Evolutionary conservation across 1,140 invertebrate species (phyloP).

Genomic region (Platorchestia sp.): DNA sequence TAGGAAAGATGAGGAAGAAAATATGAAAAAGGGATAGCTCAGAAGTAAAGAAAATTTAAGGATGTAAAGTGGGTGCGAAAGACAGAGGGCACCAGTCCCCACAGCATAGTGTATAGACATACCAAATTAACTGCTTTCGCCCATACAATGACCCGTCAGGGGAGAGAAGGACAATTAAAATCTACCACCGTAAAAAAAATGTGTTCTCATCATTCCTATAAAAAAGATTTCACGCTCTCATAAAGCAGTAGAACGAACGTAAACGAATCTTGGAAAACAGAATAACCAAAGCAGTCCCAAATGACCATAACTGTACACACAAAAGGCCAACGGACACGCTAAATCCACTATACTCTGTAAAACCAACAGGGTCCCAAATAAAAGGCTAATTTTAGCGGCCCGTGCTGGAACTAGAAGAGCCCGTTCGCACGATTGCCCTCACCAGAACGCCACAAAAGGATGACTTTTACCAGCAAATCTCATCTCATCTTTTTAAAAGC

Average conservation of each 20-base stretch:
- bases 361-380: not conserved
- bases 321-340: not conserved
- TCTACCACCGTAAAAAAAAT: no score
- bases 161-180: no score
- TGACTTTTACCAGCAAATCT: not conserved
- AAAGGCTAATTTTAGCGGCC: not conserved
- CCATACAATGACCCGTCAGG: no score
- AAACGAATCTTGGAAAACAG: not conserved
- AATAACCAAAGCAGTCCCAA: not conserved
- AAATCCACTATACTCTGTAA: not conserved
- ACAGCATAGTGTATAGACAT: not conserved
- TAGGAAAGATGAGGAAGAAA: no score
- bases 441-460: not conserved
- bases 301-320: not conserved
- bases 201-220: no score
- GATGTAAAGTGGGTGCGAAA: no score
- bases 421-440: not conserved
- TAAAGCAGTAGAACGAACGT: no score
- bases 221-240: no score
- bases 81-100: no score
- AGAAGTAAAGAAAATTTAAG: no score
- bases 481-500: not conserved
- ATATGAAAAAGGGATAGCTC: no score
- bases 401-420: not conserved
- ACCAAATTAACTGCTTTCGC: no score